phyloP scores from a whole-genome alignment of 1,140 invertebrate species.

The Tetramorium simillimum region DNA sequence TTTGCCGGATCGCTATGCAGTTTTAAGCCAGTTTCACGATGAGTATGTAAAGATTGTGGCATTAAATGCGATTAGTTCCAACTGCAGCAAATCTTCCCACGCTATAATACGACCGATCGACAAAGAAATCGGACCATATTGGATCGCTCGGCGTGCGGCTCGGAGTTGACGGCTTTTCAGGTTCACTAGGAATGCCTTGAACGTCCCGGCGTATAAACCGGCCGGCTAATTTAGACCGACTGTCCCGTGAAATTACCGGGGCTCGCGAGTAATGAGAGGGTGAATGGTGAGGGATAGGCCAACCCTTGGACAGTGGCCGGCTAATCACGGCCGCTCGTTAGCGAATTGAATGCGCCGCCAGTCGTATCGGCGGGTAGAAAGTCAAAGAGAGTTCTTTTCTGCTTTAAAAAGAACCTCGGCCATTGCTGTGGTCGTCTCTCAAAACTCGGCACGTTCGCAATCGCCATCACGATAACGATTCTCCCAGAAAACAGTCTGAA shows the following conservation, averaged over 20 bases:
- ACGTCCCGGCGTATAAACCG: conserved; percentile 72
- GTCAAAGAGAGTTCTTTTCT: conserved; percentile 67
- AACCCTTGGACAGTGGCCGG: conserved; percentile 77
- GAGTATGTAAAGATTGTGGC: conserved; percentile 34
- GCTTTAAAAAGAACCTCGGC: conserved; percentile 47
- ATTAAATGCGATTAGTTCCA: conserved; percentile 47
- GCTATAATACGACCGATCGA: conserved; percentile 45
- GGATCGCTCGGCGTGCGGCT: conserved; percentile 2
- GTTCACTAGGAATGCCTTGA: conserved; percentile 65
- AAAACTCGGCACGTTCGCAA: conserved; percentile 60
- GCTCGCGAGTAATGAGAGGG: conserved; percentile 81
- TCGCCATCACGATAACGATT: conserved; percentile 4
- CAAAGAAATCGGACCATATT: conserved; percentile 68
- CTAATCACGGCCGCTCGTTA: conserved; percentile 83
- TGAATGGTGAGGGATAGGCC: conserved; percentile 76
- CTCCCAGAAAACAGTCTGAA: conserved; percentile 17
- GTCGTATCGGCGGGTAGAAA: conserved; percentile 72
- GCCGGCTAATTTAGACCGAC: conserved; percentile 80
- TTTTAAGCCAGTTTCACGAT: background rate
- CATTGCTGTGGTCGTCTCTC: conserved; percentile 29
- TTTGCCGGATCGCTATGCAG: background rate
- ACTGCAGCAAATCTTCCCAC: background rate
- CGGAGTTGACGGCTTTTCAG: conserved; percentile 68
- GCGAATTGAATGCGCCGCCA: conserved; percentile 79
- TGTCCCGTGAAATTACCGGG: conserved; percentile 83